Conservation (phyloP, 2,888 invertebrate species). For the Lycia hirtaria region DNA sequence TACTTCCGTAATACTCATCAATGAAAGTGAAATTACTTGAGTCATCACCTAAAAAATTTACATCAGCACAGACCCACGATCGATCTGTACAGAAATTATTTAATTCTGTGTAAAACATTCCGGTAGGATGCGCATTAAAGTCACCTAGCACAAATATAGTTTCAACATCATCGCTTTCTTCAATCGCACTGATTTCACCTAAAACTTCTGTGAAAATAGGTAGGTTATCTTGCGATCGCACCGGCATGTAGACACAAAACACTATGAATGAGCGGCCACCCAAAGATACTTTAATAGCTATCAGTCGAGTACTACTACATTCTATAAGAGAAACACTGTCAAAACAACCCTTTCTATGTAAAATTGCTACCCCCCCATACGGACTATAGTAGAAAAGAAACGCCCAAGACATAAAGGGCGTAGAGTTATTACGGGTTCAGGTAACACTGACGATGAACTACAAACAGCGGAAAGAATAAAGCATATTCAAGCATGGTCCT, state of each 20-base stretch:
- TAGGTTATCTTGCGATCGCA: slow-evolving; percentile 30
- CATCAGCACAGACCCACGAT: too few relatives aligned
- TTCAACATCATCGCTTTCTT: slow-evolving; percentile 32
- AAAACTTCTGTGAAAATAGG: slow-evolving; percentile 37
- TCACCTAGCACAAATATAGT: slow-evolving; percentile 33
- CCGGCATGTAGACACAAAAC: slow-evolving; percentile 40
- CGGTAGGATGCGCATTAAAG: slow-evolving; percentile 31
- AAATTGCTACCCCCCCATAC: slow-evolving; percentile 38
- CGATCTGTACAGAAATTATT: too few relatives aligned
- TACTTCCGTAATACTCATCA: too few relatives aligned
- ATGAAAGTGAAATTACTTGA: too few relatives aligned
- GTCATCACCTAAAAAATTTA: too few relatives aligned
- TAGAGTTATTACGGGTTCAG: too few relatives aligned
- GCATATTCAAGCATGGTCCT: too few relatives aligned
- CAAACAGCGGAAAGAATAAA: neutral
- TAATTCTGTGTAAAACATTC: slow-evolving; percentile 29
- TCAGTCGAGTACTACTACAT: slow-evolving; percentile 32
- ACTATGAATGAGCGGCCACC: slow-evolving; percentile 23
- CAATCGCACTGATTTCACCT: slow-evolving; percentile 35
- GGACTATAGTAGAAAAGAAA: slow-evolving; percentile 20
- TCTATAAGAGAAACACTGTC: slow-evolving; percentile 20
- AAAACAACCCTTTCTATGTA: slow-evolving; percentile 36
- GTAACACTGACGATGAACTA: slow-evolving; percentile 75
- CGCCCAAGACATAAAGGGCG: too few relatives aligned
- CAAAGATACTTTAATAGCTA: slow-evolving; percentile 31